phyloP scores from a whole-genome alignment of 2,113 vertebrate species.

The Erinaceus europaeus region DNA sequence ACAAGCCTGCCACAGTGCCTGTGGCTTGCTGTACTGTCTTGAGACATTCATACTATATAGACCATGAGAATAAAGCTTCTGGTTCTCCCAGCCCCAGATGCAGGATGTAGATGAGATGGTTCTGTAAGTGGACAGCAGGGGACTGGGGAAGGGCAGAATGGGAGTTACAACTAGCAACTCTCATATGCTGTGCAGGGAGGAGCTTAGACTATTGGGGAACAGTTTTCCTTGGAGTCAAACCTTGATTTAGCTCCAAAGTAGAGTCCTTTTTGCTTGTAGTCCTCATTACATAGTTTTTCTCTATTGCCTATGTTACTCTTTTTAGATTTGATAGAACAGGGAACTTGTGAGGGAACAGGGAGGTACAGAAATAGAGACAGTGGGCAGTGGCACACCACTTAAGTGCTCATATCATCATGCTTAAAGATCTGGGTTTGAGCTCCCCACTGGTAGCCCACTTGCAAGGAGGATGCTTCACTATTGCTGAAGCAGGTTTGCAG shows the following conservation, averaged over 20 bases:
- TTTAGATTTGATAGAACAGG: no score
- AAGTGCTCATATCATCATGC: no score
- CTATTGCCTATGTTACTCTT: no score
- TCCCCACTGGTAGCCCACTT: no score
- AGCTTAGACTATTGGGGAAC: not conserved
- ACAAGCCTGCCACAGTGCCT: not conserved
- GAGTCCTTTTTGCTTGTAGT: not conserved
- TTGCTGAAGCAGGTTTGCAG: no score
- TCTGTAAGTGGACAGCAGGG: not conserved
- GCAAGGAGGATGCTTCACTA: no score
- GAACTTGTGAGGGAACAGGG: no score
- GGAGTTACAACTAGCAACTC: not conserved
- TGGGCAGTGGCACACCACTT: no score
- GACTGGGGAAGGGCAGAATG: not conserved
- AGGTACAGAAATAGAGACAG: no score
- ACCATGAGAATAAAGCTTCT: not conserved
- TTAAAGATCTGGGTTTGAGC: no score
- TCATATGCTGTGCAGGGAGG: not conserved
- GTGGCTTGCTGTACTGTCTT: not conserved
- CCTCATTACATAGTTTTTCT: not conserved
- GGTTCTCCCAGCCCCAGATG: not conserved
- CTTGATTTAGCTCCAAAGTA: not conserved
- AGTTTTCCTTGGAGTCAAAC: not conserved
- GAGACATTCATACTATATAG: not conserved
- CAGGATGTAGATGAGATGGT: not conserved